phyloP scores from a whole-genome alignment of 2,113 vertebrate species.

The Perca fluviatilis region DNA sequence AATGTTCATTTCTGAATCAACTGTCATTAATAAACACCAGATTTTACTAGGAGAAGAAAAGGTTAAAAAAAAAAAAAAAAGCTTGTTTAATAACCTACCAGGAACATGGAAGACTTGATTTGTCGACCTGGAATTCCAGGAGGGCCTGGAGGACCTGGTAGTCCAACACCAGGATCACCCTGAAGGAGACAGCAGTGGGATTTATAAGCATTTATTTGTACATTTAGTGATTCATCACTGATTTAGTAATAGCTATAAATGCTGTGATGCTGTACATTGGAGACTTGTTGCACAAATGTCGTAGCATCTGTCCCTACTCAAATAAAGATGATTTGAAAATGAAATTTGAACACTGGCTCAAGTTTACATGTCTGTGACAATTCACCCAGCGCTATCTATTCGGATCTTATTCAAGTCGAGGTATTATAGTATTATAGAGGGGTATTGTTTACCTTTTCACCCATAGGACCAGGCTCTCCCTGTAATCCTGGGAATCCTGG shows the following conservation, averaged over 20 bases:
- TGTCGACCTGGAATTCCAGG: slow-evolving; percentile 81
- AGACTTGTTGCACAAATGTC: no score
- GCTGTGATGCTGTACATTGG: no score
- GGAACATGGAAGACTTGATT: slow-evolving; percentile 57
- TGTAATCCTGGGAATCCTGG: slow-evolving; percentile 84
- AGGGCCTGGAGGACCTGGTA: slow-evolving; percentile 85
- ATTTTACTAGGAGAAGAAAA: background rate
- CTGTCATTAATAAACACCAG: background rate
- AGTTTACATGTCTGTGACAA: background rate
- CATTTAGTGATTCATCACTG: background rate
- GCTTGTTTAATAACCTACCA: slow-evolving; percentile 31
- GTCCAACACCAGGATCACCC: slow-evolving; percentile 85
- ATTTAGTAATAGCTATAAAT: background rate
- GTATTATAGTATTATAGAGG: background rate
- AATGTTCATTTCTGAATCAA: background rate
- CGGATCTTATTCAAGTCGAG: background rate
- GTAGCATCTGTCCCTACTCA: no score
- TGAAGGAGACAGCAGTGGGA: slow-evolving; percentile 62
- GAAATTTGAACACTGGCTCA: no score
- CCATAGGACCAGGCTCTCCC: slow-evolving; percentile 84
- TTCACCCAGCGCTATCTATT: background rate
- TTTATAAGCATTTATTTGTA: background rate
- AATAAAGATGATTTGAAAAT: no score
- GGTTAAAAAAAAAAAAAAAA: background rate
- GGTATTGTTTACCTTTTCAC: slow-evolving; percentile 83